Evolutionary conservation across 2,888 invertebrate species (phyloP), one percentile per base, ranked within the genome.

Genomic region (Papilio elwesi): DNA sequence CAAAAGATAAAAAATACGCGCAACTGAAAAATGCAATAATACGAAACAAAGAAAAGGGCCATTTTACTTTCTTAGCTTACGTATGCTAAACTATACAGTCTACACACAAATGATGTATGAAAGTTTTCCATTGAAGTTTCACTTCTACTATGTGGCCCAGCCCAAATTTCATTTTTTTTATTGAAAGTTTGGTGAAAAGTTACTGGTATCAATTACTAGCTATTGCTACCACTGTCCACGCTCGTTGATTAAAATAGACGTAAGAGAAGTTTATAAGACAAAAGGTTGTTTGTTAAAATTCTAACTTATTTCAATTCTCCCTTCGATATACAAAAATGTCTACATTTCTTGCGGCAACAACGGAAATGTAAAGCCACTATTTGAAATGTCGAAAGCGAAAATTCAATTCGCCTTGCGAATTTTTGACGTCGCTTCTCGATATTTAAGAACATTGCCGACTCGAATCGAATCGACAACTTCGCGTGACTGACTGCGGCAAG

Each of bases 401-500:
- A 73, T 73, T 73, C 68, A 73, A 73, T 73, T 73, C 71, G 67
- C 53, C 9, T 55, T 38, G 49, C 15, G 72, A 68, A 73, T 73
- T 68, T 73, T 73, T 68, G 63, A 73, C 72, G 53, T 12, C 15
- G 63, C 68, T 55, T 55, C 13, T 49, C 53, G 12, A 73, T 55
- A 59, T 62, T 57, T 48, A 55, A 55, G 72, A 64, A 68, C 36
- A 68, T 52, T 36, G 55, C 59, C 10, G 51, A 9, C 55, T 70
- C 55, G 15, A 26, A 26, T 26, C 26, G 26, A 26, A n/a, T 51
- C 55, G 49, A 49, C 47, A 69, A 59, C 48, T 52, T 80, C 55
- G 80, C 81, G 80, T 81, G 80, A 78, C 80, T 73, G 74, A 76
- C 74, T 74, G 74, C 59, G 65, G 63, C 72, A 70, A 64, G 75